Evolutionary conservation across 2,888 invertebrate species (phyloP).

Genomic region (Calliopum simillimum): DNA sequence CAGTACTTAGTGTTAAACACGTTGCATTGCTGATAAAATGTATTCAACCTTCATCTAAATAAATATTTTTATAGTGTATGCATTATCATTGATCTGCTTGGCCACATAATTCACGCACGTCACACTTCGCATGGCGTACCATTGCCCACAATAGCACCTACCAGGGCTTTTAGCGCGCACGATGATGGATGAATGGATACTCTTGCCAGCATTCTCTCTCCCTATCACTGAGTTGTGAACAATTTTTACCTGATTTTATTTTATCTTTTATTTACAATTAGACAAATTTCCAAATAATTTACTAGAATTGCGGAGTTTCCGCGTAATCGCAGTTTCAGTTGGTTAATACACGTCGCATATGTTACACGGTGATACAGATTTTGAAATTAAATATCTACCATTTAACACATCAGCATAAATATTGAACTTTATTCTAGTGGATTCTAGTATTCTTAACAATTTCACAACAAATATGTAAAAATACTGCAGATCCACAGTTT

Average conservation of each 20-base stretch:
- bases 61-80: too few relatives aligned
- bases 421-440: background rate
- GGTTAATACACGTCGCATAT: background rate
- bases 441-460: background rate
- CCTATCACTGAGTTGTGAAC: background rate
- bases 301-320: conserved; percentile 12
- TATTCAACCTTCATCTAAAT: too few relatives aligned
- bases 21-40: too few relatives aligned
- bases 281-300: conserved; percentile 17
- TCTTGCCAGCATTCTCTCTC: background rate
- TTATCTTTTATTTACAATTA: conserved; percentile 8
- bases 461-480: too few relatives aligned
- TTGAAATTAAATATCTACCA: too few relatives aligned
- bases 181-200: conserved; percentile 26
- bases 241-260: background rate
- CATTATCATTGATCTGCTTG: conserved; percentile 15
- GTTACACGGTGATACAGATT: background rate
- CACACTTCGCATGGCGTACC: background rate
- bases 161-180: background rate
- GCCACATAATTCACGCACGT: conserved; percentile 10
- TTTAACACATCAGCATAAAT: background rate
- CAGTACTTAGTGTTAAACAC: too few relatives aligned
- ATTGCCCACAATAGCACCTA: background rate
- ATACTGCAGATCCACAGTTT: too few relatives aligned
- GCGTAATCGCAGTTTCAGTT: conserved; percentile 8